Base-by-base conservation (phyloP, 2,113 vertebrate genomes). In the Caranx ignobilis region DNA sequence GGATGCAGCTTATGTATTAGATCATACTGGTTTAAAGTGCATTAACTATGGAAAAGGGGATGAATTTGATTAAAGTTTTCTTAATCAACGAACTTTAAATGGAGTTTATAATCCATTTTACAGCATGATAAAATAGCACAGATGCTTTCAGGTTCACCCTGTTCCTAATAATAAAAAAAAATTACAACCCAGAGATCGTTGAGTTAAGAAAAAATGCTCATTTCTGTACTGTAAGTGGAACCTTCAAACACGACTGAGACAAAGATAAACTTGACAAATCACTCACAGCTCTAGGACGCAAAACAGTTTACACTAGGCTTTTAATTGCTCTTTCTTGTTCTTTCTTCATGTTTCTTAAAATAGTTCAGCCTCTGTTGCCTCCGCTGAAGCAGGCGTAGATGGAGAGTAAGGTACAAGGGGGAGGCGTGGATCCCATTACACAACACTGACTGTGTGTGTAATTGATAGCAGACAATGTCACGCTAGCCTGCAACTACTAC, bases 391-490 rank as follows among this genome's bases (percentile, higher is more conserved):
- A 47, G 47, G 37, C 57, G 26, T 41, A 12, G 62, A 59, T 48
- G 34, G n/a, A 39, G 61, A 45, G 35, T 16, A 34, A 43, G 39
- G 10, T 41, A 72, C 59, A 76, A 57, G 41, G 35, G 43, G 43
- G 31, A 80, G 71, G 55, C 32, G 6, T 4, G 61, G 47, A 64
- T 89, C 79, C 18, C 47, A 34, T 86, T 86, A 83, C 76, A 86
- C 69, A 86, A 86, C 71, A 68, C 72, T 45, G 56, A 64, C 57
- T 15, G 48, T 35, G 21, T 52, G 63, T 65, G 67, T 75, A 74
- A 79, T 66, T 64, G 45, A 86, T 78, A 55, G 63, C n/a, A 15
- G 69, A 12, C 65, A 77, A 59, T 81, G 41, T 62, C 60, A 81
- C 34, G 45, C 7, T 19, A 34, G 32, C 56, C 68, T 26, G 59